Conservation (phyloP, 2,888 invertebrate genomes). For the Rhagonycha lutea region DNA sequence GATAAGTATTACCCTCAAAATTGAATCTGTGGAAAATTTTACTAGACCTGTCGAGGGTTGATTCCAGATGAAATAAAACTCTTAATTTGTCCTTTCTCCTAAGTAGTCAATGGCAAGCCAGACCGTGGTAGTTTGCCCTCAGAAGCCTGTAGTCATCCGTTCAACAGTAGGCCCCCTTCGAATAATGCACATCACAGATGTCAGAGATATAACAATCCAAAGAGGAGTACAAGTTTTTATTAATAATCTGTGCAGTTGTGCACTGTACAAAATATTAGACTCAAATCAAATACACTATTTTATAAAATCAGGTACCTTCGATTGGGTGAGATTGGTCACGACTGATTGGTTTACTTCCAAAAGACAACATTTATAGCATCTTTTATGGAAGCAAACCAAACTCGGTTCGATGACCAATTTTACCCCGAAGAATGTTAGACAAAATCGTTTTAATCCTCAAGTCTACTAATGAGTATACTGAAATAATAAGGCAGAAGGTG, state of each 20-base stretch:
- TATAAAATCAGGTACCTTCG: background rate
- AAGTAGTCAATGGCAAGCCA: too few species aligned
- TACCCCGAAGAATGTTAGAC: background rate
- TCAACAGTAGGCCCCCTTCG: too few species aligned
- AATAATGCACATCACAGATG: too few species aligned
- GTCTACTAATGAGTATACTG: slow-evolving; percentile 57
- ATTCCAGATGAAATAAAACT: too few species aligned
- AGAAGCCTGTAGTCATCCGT: too few species aligned
- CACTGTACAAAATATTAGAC: background rate
- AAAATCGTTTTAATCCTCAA: background rate
- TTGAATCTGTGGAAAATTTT: too few species aligned
- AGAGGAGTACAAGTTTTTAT: background rate
- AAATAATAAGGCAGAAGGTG: slow-evolving; percentile 78
- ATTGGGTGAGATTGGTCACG: background rate
- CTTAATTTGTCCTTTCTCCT: too few species aligned
- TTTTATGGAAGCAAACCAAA: background rate
- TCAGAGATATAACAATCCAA: background rate
- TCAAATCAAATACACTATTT: background rate
- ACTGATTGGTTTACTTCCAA: background rate
- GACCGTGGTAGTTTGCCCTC: too few species aligned
- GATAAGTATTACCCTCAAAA: too few species aligned
- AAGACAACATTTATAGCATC: background rate
- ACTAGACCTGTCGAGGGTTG: too few species aligned
- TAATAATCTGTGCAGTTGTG: background rate
- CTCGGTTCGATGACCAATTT: background rate